phyloP scores from a whole-genome alignment of 2,113 vertebrate species.

The Pelodiscus sinensis region DNA sequence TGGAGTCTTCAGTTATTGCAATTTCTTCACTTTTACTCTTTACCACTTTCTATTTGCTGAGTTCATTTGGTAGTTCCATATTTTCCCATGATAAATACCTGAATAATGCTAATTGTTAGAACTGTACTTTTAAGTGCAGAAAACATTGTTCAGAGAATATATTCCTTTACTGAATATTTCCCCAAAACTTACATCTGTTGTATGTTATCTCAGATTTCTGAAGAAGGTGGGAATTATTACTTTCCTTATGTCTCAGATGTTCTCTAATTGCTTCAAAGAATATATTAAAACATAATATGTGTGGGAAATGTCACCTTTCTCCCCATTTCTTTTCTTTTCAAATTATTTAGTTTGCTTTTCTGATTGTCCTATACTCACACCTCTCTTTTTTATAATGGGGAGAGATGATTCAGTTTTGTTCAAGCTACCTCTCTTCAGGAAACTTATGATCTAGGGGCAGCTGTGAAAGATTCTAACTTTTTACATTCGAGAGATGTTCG shows the following conservation, averaged over 20 bases:
- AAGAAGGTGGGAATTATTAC: not conserved
- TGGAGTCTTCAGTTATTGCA: not conserved
- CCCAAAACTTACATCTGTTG: not conserved
- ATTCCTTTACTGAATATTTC: not conserved
- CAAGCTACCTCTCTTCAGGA: not conserved
- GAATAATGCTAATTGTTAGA: not conserved
- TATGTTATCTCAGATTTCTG: not conserved
- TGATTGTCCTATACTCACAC: not conserved
- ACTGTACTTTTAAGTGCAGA: not conserved
- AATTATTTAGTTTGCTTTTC: not conserved
- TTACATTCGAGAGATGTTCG: not conserved
- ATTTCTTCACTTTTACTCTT: not conserved
- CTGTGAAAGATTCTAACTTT: not conserved
- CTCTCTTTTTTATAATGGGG: not conserved
- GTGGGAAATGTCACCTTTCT: not conserved
- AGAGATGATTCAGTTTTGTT: not conserved
- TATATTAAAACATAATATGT: not conserved
- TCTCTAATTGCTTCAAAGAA: not conserved
- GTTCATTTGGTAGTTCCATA: not conserved
- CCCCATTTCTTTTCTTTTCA: not conserved
- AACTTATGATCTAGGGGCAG: not conserved
- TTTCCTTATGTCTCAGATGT: not conserved
- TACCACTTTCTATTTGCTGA: not conserved
- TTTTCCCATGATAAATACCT: not conserved
- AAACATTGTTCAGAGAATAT: not conserved